phyloP scores from a whole-genome alignment of 2,113 vertebrate species.

The Tyrannus savana region DNA sequence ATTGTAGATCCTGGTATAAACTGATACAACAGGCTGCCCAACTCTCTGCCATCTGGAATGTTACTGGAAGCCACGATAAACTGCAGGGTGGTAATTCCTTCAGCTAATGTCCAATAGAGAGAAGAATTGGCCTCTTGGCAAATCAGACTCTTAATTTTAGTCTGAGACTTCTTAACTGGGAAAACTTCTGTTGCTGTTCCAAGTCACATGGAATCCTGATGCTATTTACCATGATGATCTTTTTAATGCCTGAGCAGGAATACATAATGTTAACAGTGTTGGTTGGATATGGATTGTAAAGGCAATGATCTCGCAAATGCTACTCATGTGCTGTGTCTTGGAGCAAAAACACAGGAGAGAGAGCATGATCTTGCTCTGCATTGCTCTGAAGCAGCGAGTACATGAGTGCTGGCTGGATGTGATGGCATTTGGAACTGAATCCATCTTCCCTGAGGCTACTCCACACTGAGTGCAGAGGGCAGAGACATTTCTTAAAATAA shows the following conservation, averaged over 20 bases:
- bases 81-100: background rate
- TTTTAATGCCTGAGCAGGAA: background rate
- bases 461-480: background rate
- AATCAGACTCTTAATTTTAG: background rate
- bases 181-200: background rate
- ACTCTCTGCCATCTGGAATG: background rate
- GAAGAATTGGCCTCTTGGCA: background rate
- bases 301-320: background rate
- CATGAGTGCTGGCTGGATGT: background rate
- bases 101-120: background rate
- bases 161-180: background rate
- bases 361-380: background rate
- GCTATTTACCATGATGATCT: background rate
- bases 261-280: background rate
- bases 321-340: background rate
- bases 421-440: background rate
- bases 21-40: background rate
- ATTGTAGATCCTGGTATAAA: background rate
- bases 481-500: background rate
- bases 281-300: background rate
- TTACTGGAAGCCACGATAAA: background rate
- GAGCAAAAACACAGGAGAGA: background rate
- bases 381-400: background rate
- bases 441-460: background rate
- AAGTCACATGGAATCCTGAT: background rate